phyloP scores from a whole-genome alignment of 2,888 invertebrate species.

The Trachelus iudaicus region DNA sequence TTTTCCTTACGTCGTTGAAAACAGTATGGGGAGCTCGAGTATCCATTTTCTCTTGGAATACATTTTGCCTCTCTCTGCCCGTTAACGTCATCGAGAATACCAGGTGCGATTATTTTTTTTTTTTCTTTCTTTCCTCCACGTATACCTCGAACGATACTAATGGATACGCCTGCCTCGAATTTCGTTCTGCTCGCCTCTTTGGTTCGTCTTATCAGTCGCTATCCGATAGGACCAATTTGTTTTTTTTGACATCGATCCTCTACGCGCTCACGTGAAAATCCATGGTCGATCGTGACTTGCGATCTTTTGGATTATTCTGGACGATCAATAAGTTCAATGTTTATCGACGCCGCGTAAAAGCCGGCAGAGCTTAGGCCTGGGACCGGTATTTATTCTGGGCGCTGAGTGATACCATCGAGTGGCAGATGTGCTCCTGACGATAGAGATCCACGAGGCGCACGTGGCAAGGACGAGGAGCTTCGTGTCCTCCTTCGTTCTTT shows the following conservation, averaged over 20 bases:
- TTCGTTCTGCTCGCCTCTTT: too few relatives aligned
- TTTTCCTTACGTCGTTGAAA: neutral
- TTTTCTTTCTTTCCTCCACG: neutral
- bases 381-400: neutral
- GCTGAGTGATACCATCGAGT: neutral
- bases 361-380: neutral
- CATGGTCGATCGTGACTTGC: neutral
- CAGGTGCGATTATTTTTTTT: neutral
- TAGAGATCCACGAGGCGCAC: neutral
- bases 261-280: neutral
- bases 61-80: neutral
- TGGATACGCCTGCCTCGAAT: neutral
- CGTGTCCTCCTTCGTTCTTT: neutral
- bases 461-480: neutral
- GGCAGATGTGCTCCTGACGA: neutral
- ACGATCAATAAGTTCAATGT: neutral
- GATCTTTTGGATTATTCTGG: neutral
- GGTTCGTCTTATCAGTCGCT: neutral
- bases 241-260: neutral
- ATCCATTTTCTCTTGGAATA: neutral
- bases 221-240: neutral
- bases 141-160: neutral
- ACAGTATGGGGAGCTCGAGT: neutral
- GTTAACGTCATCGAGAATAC: neutral
- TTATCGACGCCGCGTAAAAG: neutral